phyloP scores from a whole-genome alignment of 37 sponge, comb jelly and placozoan genomes.

The Chondrilla cf. caribensis region DNA sequence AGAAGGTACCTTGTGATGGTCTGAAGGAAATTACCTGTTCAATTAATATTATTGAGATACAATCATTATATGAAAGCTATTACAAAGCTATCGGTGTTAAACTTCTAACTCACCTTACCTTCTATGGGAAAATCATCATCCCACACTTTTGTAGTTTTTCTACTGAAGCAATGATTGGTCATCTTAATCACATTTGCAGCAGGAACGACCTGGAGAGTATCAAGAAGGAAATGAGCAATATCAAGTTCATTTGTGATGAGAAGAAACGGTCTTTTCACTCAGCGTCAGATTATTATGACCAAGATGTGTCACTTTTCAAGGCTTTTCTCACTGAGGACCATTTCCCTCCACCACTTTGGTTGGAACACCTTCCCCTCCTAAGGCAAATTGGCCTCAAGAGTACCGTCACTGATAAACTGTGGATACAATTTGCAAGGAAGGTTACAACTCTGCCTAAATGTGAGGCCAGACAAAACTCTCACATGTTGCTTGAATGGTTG shows the following conservation, averaged over 20 bases:
- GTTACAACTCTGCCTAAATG: background rate
- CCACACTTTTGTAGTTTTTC: background rate
- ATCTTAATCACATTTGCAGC: background rate
- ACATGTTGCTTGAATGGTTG: background rate
- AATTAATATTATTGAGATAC: background rate
- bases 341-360: conserved; percentile 31
- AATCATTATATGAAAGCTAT: background rate
- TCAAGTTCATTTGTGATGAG: conserved; percentile 17
- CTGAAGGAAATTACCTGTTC: background rate
- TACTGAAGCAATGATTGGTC: background rate
- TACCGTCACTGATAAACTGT: background rate
- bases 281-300: conserved; percentile 48
- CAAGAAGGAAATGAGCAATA: background rate
- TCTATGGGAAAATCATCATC: background rate
- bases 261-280: background rate
- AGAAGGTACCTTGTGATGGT: background rate
- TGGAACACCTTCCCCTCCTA: background rate
- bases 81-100: background rate
- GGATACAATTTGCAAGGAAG: background rate
- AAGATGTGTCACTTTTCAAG: conserved; percentile 1
- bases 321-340: background rate
- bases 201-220: background rate
- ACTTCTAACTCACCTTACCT: background rate
- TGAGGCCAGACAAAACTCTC: background rate
- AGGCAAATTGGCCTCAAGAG: background rate